Evolutionary conservation across 2,113 vertebrate species (phyloP).

Genomic region (Pandion haliaetus): DNA sequence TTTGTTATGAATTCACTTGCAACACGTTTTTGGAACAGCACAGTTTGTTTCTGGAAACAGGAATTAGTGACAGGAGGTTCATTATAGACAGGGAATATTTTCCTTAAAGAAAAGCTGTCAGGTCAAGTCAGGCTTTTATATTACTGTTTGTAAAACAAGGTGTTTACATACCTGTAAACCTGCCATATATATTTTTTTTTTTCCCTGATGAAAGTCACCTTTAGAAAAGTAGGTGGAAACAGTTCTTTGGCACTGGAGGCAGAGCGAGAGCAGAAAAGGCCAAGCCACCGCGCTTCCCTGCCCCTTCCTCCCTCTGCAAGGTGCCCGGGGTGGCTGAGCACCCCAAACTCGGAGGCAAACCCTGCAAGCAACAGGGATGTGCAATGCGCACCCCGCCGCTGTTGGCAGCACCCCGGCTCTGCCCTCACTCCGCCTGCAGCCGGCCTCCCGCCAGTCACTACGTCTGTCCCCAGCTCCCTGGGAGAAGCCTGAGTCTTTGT

Average conservation of each 20-base stretch:
- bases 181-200: not conserved
- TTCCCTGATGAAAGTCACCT: not conserved
- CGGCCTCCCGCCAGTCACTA: not conserved
- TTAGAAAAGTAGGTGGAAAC: slow-evolving; percentile 2
- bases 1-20: slow-evolving; percentile 50
- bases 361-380: not conserved
- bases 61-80: slow-evolving; percentile 32
- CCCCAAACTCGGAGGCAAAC: not conserved
- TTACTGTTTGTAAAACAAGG: slow-evolving; percentile 52
- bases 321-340: not conserved
- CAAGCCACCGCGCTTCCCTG: rapidly evolving
- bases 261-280: not conserved
- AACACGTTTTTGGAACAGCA: slow-evolving; percentile 43
- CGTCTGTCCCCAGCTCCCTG: not conserved
- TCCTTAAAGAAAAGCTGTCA: slow-evolving; percentile 16
- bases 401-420: not conserved
- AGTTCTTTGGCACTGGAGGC: not conserved
- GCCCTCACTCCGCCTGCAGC: not conserved
- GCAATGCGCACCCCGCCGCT: rapidly evolving
- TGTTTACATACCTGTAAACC: slow-evolving; percentile 61
- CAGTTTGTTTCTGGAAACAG: slow-evolving; percentile 16
- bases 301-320: not conserved
- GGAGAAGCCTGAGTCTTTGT: not conserved
- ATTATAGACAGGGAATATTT: slow-evolving; percentile 11
- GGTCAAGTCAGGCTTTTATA: slow-evolving; percentile 35